Conservation (phyloP, 2,888 invertebrate genomes). For the Strigamia transsilvanica region DNA sequence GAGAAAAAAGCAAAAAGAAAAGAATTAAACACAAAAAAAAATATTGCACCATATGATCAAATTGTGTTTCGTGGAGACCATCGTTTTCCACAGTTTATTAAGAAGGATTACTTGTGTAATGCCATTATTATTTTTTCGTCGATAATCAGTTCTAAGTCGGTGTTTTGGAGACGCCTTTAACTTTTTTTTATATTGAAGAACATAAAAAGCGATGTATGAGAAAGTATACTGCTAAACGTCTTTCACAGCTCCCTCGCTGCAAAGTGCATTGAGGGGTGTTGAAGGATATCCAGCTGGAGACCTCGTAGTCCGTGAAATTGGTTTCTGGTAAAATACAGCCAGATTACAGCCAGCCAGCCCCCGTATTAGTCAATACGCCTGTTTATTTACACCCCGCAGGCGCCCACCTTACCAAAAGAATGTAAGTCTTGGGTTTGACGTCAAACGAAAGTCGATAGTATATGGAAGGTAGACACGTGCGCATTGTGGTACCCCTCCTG, state of each 20-base stretch:
- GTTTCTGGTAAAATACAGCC: conserved; percentile 20
- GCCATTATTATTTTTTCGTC: neutral
- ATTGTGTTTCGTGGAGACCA: neutral
- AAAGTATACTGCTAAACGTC: conserved; percentile 20
- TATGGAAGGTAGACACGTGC: conserved; percentile 2
- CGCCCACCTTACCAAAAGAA: neutral
- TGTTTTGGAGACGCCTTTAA: neutral
- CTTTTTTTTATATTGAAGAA: neutral
- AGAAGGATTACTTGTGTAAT: neutral
- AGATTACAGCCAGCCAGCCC: conserved; percentile 1
- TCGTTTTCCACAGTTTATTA: neutral
- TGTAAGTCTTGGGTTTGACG: conserved; percentile 1
- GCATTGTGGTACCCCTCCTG: conserved; percentile 20
- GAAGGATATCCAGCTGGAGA: conserved; percentile 20
- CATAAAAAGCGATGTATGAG: conserved; percentile 4
- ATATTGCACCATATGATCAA: neutral
- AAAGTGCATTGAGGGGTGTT: conserved; percentile 15
- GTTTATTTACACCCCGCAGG: conserved; percentile 15
- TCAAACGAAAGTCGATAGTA: conserved; percentile 15
- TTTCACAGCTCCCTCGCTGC: conserved; percentile 11
- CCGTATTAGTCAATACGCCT: conserved; percentile 12
- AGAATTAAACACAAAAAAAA: neutral
- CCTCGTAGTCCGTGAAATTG: conserved; percentile 20
- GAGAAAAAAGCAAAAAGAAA: neutral
- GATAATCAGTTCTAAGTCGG: neutral